Conservation (phyloP, 2,888 invertebrate genomes). For the Pollenia labialis region DNA sequence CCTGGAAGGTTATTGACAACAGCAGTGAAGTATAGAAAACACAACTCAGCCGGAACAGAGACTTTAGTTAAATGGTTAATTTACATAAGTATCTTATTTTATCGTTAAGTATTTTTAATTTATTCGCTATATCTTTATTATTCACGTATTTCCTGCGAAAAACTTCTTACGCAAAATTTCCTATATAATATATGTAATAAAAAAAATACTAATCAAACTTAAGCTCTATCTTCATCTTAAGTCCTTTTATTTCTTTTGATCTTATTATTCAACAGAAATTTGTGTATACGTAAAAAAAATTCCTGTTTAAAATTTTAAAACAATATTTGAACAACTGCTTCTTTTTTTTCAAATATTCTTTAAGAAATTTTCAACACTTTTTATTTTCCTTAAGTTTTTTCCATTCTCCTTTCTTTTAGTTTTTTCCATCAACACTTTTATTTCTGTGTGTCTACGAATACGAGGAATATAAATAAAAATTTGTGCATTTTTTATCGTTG, state of each 20-base stretch:
- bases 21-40: no score
- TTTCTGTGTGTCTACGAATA: constrained; percentile 20
- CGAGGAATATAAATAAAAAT: neutral
- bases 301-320: constrained; percentile 31
- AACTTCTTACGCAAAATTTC: neutral
- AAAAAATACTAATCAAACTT: constrained; percentile 15
- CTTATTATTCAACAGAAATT: constrained; percentile 2
- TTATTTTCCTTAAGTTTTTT: neutral
- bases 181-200: constrained; percentile 5
- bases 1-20: no score
- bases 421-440: constrained; percentile 44
- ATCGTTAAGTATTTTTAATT: no score
- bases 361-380: constrained; percentile 22
- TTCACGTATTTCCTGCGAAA: neutral
- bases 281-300: constrained; percentile 3
- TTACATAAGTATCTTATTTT: no score
- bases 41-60: no score
- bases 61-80: no score
- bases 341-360: neutral
- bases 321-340: constrained; percentile 43
- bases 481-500: constrained; percentile 24
- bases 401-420: neutral
- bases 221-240: neutral
- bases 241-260: constrained; percentile 26
- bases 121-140: no score